Conservation (phyloP, 2,113 vertebrate genomes). For the Syrrhaptes paradoxus region DNA sequence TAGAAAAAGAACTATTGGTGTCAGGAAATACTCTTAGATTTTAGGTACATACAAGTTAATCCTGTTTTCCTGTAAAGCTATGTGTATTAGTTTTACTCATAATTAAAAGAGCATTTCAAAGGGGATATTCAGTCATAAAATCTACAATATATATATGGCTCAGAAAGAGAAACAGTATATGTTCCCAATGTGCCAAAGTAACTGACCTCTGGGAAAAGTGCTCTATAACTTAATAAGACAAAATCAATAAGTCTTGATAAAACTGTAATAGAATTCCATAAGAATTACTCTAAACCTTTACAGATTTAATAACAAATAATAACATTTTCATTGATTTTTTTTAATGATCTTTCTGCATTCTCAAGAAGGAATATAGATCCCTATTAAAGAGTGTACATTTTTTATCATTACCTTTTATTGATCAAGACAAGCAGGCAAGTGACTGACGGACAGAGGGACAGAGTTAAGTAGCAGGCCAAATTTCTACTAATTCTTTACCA, state of each 20-base stretch:
- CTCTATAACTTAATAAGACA: constrained; percentile 3
- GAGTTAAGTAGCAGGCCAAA: not conserved
- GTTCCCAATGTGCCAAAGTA: not conserved
- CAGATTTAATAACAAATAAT: constrained; percentile 53
- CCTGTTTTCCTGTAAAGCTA: not conserved
- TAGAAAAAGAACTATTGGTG: not conserved
- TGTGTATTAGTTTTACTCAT: not conserved
- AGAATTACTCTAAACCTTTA: constrained; percentile 15
- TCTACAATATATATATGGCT: not conserved
- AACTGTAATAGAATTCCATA: constrained; percentile 16
- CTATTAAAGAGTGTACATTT: not conserved
- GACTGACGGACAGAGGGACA: not conserved
- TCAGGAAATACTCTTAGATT: not conserved
- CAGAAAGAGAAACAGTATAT: not conserved
- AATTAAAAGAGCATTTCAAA: constrained; percentile 4
- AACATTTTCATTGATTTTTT: constrained; percentile 29
- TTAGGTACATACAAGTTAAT: not conserved
- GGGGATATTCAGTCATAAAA: not conserved
- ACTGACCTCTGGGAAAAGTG: not conserved
- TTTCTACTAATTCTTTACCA: too few relatives aligned
- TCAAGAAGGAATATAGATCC: not conserved
- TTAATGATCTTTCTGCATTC: not conserved
- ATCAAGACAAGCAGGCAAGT: not conserved
- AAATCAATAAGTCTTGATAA: constrained; percentile 45
- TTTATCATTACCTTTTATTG: not conserved